A percentile compares a stretch with the other conserved stretches of the same genome.
Conservation (phyloP, 2,888 invertebrate genomes). For the Lasioglossum lativentre region DNA sequence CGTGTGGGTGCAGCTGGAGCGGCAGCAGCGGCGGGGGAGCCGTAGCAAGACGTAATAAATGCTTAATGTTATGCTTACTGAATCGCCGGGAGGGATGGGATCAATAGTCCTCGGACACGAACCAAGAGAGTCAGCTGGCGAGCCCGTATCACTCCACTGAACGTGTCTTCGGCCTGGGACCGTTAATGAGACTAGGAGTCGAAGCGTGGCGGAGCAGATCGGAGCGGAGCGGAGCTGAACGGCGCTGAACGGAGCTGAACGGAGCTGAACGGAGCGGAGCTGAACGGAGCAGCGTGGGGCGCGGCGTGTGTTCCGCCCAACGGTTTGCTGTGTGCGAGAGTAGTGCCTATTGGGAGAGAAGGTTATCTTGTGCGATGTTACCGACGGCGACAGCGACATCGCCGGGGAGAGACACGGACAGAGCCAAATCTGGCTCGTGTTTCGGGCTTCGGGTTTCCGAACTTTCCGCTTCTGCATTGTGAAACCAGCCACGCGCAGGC, state of each 20-base stretch:
- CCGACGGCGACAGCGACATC: slow-evolving; percentile 37
- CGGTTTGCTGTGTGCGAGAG: background rate
- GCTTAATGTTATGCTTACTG: slow-evolving; percentile 60
- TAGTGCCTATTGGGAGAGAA: slow-evolving; percentile 20
- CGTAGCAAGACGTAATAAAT: slow-evolving; percentile 40
- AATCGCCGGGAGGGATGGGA: slow-evolving; percentile 48
- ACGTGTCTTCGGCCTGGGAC: slow-evolving; percentile 19
- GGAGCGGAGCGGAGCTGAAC: background rate
- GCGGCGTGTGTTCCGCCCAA: background rate
- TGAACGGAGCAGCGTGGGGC: no score
- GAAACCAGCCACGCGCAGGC: slow-evolving; percentile 70
- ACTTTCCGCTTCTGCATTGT: slow-evolving; percentile 40
- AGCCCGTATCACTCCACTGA: slow-evolving; percentile 50
- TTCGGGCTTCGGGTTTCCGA: background rate
- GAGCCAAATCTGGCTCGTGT: slow-evolving; percentile 55
- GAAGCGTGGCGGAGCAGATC: background rate
- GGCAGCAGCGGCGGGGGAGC: background rate
- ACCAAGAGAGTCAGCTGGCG: slow-evolving; percentile 38
- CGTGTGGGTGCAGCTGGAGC: background rate
- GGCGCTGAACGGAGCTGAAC: no score
- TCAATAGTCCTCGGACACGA: slow-evolving; percentile 61
- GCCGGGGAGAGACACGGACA: slow-evolving; percentile 56
- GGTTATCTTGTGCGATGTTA: slow-evolving; percentile 47
- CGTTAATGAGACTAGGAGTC: slow-evolving; percentile 11
- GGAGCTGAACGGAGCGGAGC: background rate